phyloP scores from a whole-genome alignment of 2,888 invertebrate genomes.

The Dolichomitus sp. region DNA sequence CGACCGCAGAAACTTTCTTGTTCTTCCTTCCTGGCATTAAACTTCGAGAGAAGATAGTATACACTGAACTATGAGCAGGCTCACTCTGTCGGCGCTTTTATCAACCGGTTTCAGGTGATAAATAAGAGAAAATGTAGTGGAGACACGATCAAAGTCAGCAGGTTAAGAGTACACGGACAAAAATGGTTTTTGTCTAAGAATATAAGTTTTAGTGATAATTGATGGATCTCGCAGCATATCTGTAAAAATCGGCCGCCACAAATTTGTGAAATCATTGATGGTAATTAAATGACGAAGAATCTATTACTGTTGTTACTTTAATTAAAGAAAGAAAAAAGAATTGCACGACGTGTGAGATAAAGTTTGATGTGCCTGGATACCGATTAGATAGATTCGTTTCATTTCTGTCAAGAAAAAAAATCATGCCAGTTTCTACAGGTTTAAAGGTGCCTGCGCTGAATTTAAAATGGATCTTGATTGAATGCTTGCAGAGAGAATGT shows the following conservation, averaged over 20 bases:
- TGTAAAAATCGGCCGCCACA: no score
- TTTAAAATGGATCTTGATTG: slow-evolving; percentile 74
- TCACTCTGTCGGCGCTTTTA: slow-evolving; percentile 24
- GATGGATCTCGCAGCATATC: no score
- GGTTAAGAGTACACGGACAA: not conserved
- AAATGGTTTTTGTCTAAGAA: not conserved
- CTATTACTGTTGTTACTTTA: slow-evolving; percentile 47
- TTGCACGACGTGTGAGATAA: not conserved
- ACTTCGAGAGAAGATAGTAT: slow-evolving; percentile 36
- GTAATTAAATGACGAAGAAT: not conserved
- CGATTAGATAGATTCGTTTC: slow-evolving; percentile 43
- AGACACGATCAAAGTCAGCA: not conserved
- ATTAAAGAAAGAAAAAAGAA: slow-evolving; percentile 9
- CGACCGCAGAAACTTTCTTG: slow-evolving; percentile 60
- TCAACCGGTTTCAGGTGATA: slow-evolving; percentile 21
- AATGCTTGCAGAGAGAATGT: slow-evolving; percentile 68
- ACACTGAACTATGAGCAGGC: slow-evolving; percentile 3
- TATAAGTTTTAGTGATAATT: not conserved
- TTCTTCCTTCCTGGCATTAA: slow-evolving; percentile 55
- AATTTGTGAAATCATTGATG: no score
- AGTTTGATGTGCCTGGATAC: not conserved
- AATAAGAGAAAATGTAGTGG: slow-evolving; percentile 10
- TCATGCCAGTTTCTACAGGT: slow-evolving; percentile 64
- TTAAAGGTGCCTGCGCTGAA: slow-evolving; percentile 61
- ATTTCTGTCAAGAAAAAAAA: slow-evolving; percentile 55